These are phyloP conservation scores for Platysternon megacephalum DNA, from an alignment of 2,113 vertebrate species.

Conservation along the genomic window DNA sequence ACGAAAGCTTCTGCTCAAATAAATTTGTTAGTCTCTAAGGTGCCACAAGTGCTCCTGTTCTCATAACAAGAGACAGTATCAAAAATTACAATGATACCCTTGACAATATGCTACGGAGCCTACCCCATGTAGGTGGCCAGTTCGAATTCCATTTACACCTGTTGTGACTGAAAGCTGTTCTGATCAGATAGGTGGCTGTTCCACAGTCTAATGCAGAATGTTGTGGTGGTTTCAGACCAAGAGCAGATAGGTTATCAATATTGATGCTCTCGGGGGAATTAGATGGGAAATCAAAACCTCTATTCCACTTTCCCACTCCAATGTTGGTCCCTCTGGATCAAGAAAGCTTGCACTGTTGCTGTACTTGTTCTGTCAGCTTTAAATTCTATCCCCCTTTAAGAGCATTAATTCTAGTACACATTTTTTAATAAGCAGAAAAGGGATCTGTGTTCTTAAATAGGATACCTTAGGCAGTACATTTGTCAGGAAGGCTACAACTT, in stretches of 20 bases:
- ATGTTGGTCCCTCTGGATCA: not conserved
- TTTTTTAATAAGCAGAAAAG: not conserved
- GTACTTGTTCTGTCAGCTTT: not conserved
- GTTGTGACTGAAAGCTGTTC: not conserved
- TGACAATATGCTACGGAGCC: not conserved
- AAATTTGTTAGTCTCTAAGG: too few relatives aligned
- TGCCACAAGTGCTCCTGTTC: too few relatives aligned
- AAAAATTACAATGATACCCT: not conserved
- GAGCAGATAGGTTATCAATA: not conserved
- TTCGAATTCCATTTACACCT: accelerated
- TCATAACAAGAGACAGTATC: not conserved
- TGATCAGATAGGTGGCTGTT: not conserved
- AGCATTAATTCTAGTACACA: not conserved
- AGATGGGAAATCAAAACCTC: not conserved
- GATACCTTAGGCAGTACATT: not conserved
- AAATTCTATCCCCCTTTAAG: not conserved
- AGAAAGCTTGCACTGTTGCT: not conserved
- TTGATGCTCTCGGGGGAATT: not conserved
- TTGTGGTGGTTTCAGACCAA: accelerated
- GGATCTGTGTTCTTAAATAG: not conserved
- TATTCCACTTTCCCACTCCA: not conserved
- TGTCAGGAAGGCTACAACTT: not conserved
- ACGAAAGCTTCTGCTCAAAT: too few relatives aligned
- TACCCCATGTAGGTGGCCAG: not conserved
- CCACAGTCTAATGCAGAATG: not conserved